Percentiles rank a stretch among this genome's conserved stretches.
These are phyloP conservation scores for Nixonia krombeini DNA, from an alignment of 1,140 invertebrate species.

Conservation along the genomic window DNA sequence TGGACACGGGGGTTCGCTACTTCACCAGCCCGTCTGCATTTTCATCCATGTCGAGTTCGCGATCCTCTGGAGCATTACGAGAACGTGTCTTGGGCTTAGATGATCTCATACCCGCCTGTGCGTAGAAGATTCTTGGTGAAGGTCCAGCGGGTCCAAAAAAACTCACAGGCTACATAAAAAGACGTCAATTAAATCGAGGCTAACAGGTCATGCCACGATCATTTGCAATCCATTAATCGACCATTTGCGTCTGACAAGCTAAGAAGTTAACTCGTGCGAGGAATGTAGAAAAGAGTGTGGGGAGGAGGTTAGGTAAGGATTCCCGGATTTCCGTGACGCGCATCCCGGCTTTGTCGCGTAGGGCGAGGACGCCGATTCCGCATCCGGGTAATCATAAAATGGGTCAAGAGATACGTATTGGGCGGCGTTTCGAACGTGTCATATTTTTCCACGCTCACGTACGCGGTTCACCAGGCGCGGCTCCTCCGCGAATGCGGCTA, in stretches of 20 bases:
- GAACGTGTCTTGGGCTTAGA: constrained; percentile 62
- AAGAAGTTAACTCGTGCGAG: constrained; percentile 14
- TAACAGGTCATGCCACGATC: constrained; percentile 37
- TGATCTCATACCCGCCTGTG: constrained; percentile 26
- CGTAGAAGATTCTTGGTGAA: constrained; percentile 11
- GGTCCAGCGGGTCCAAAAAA: constrained; percentile 21
- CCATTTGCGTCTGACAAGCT: constrained; percentile 61
- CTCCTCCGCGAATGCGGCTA: constrained; percentile 29
- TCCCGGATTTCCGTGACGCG: not conserved
- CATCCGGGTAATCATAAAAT: constrained; percentile 54
- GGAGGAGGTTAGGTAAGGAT: too few relatives aligned
- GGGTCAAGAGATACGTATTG: constrained; percentile 57
- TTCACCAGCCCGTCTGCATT: constrained; percentile 33
- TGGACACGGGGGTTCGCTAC: constrained; percentile 27
- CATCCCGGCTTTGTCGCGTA: not conserved
- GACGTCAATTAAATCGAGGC: constrained; percentile 45
- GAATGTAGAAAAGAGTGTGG: constrained; percentile 10
- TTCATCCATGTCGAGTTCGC: constrained; percentile 34
- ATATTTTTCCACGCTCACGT: constrained; percentile 44
- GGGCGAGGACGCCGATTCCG: constrained; percentile 29
- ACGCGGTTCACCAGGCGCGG: constrained; percentile 7
- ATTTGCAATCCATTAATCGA: constrained; percentile 68
- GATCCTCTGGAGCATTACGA: constrained; percentile 44
- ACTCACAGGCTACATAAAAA: constrained; percentile 16
- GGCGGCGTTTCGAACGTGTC: constrained; percentile 39